phyloP scores from a whole-genome alignment of 2,113 vertebrate species.

The Bostrychus sinensis region DNA sequence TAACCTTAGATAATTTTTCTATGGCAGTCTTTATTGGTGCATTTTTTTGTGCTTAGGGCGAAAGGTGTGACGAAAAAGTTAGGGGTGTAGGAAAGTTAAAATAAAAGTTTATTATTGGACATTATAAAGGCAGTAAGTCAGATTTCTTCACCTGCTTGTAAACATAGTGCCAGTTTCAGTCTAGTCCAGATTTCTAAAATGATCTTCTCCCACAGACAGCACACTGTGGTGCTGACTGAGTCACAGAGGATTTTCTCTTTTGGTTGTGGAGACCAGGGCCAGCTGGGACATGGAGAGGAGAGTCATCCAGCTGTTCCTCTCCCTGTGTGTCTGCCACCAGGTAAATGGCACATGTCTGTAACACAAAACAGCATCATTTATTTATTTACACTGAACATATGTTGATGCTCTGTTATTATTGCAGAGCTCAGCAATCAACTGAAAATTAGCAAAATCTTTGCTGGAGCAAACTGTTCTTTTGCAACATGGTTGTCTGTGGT shows the following conservation, averaged over 20 bases:
- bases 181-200: background rate
- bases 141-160: too few relatives aligned
- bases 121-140: too few relatives aligned
- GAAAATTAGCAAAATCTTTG: conserved; percentile 49
- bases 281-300: conserved; percentile 59
- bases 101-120: too few relatives aligned
- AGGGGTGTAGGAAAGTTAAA: too few relatives aligned
- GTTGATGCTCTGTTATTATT: background rate
- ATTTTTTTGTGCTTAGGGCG: too few relatives aligned
- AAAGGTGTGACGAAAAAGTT: too few relatives aligned
- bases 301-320: conserved; percentile 50
- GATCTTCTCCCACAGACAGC: conserved; percentile 38
- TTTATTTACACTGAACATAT: background rate
- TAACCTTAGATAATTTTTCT: too few relatives aligned
- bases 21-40: too few relatives aligned
- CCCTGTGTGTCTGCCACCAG: conserved; percentile 46
- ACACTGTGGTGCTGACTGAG: conserved; percentile 62
- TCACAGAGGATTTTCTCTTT: conserved; percentile 62
- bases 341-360: conserved; percentile 20
- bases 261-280: conserved; percentile 59
- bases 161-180: too few relatives aligned
- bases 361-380: background rate
- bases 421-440: background rate
- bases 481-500: conserved; percentile 53
- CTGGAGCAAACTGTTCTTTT: conserved; percentile 68